Evolutionary conservation across 2,113 vertebrate species (phyloP).

Genomic region (Gallinago media): DNA sequence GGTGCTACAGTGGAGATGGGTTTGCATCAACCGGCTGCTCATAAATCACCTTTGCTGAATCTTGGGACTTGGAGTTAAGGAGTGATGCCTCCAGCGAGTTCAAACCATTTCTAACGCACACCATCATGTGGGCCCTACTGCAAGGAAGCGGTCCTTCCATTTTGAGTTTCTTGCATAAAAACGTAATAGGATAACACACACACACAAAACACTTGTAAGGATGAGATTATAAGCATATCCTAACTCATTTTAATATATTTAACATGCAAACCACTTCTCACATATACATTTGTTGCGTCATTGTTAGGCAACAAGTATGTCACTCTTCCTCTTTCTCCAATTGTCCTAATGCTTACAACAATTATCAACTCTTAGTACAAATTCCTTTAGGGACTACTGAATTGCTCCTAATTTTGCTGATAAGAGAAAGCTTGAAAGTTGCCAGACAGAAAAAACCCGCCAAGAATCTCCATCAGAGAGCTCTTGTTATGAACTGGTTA

Average conservation of each 20-base stretch:
- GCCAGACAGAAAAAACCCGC: not conserved
- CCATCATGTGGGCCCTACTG: no score
- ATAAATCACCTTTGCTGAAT: not conserved
- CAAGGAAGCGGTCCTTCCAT: not conserved
- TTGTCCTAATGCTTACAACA: not conserved
- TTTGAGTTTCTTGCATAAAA: not conserved
- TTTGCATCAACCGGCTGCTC: not conserved
- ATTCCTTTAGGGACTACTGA: not conserved
- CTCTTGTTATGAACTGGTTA: not conserved
- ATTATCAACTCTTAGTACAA: not conserved
- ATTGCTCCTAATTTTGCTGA: not conserved
- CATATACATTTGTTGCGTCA: not conserved
- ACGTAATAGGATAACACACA: not conserved
- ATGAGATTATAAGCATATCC: not conserved
- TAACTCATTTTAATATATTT: not conserved
- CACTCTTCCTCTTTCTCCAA: not conserved
- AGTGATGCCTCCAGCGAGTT: not conserved
- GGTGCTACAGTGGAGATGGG: not conserved
- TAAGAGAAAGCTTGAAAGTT: not conserved
- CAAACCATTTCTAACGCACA: not conserved
- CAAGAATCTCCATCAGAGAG: not conserved
- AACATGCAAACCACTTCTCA: not conserved
- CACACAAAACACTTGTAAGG: accelerated
- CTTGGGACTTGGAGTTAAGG: not conserved
- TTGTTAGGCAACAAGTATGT: not conserved